A percentile compares a stretch with the other conserved stretches of the same genome.
Evolutionary conservation across 2,888 invertebrate species (phyloP).

Genomic region (Lapara coniferarum): DNA sequence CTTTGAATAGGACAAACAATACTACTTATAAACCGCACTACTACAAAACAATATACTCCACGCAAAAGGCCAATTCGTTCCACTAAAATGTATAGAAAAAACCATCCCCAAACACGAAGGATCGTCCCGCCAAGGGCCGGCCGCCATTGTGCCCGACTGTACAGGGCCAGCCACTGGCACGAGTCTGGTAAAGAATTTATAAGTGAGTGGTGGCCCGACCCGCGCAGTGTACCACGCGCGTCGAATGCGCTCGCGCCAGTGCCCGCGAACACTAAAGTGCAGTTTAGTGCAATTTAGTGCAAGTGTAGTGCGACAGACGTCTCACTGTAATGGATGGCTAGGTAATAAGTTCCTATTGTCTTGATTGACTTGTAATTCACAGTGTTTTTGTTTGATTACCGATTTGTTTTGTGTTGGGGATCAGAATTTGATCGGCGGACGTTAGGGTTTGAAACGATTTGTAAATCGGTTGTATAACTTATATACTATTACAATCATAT

Average conservation of each 20-base stretch:
- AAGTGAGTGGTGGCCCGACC: conserved; percentile 70
- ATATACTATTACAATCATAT: too few relatives aligned
- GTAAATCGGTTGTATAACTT: too few relatives aligned
- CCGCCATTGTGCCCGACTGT: conserved; percentile 60
- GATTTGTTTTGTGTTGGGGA: too few relatives aligned
- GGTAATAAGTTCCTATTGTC: conserved; percentile 45
- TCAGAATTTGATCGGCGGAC: too few relatives aligned
- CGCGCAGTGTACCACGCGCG: conserved; percentile 54
- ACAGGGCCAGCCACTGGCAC: conserved; percentile 75
- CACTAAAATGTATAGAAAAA: not conserved
- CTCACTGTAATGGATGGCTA: conserved; percentile 72
- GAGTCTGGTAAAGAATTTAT: conserved; percentile 80
- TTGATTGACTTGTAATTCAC: not conserved
- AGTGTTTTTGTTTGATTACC: too few relatives aligned
- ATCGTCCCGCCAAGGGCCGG: conserved; percentile 51
- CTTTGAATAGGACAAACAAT: not conserved
- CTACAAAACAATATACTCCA: not conserved
- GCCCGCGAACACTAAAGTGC: conserved; percentile 39
- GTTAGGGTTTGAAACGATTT: not conserved
- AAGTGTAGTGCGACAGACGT: conserved; percentile 42
- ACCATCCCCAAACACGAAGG: conserved; percentile 27
- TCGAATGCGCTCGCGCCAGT: conserved; percentile 36
- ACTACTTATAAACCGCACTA: not conserved
- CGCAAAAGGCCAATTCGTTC: not conserved
- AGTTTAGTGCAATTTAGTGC: conserved; percentile 48